Conservation (phyloP, 2,888 invertebrate genomes). For the Tinea trinotella region DNA sequence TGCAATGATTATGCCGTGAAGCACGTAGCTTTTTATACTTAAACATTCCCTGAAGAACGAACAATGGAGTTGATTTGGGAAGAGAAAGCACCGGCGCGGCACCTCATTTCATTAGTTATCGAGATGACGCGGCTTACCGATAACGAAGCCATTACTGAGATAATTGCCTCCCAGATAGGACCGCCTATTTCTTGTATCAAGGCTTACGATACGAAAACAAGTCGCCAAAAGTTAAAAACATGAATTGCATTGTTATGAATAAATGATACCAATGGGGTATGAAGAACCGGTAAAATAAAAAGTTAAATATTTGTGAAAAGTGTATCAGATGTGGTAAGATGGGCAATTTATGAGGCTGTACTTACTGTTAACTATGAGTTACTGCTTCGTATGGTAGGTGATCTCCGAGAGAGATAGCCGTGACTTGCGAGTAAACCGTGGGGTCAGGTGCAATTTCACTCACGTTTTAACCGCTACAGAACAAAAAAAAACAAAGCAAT, state of each 20-base stretch:
- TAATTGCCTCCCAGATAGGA: conserved; percentile 43
- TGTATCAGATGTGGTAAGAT: conserved; percentile 10
- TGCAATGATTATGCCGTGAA: neutral
- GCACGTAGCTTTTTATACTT: neutral
- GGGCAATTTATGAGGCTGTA: conserved; percentile 10
- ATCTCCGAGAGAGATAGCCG: conserved; percentile 6
- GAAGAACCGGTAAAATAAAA: neutral
- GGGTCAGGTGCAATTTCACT: conserved; percentile 14
- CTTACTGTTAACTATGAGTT: conserved; percentile 17
- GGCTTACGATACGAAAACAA: neutral
- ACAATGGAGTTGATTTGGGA: conserved; percentile 27
- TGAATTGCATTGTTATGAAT: neutral
- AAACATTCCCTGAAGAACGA: conserved; percentile 13
- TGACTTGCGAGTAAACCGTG: conserved; percentile 10
- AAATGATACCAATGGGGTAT: neutral
- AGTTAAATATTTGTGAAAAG: conserved; percentile 14
- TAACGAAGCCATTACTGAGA: conserved; percentile 53
- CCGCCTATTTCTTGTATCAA: conserved; percentile 17
- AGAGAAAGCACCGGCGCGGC: conserved; percentile 36
- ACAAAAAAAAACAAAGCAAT: conserved; percentile 12
- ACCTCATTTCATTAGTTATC: conserved; percentile 42
- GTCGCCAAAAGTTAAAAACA: neutral
- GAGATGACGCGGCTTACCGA: conserved; percentile 46
- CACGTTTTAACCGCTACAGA: conserved; percentile 12
- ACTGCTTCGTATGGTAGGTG: conserved; percentile 3